A percentile compares a stretch with the other conserved stretches of the same genome.
These are phyloP conservation scores for Dynastes hyllus DNA, from an alignment of 2,888 invertebrate genomes.

Conservation along the genomic window DNA sequence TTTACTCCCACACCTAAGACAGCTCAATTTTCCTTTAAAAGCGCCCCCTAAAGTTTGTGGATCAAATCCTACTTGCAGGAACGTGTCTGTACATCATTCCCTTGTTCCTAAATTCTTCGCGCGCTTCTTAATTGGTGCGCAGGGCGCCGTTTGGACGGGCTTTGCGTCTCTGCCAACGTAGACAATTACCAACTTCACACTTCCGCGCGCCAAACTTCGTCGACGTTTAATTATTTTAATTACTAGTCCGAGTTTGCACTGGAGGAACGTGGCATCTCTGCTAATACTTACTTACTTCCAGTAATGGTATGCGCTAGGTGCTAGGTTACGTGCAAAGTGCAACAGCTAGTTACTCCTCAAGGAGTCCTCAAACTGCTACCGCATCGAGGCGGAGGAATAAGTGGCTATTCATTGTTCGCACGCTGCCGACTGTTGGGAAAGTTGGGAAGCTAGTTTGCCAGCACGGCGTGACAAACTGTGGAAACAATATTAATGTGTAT, in stretches of 20 bases:
- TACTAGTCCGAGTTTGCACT: conserved; percentile 22
- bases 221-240: conserved; percentile 45
- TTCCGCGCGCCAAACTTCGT: conserved; percentile 28
- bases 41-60: background rate
- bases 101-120: background rate
- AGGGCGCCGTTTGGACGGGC: conserved; percentile 1
- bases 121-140: conserved; percentile 18
- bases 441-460: conserved; percentile 14
- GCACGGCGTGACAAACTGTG: conserved; percentile 8
- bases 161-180: conserved; percentile 23
- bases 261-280: background rate
- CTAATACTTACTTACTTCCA: conserved; percentile 17
- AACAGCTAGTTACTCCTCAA: conserved; percentile 20
- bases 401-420: conserved; percentile 14
- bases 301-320: background rate
- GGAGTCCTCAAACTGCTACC: background rate
- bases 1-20: background rate
- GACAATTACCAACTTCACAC: conserved; percentile 43
- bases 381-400: background rate
- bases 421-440: background rate
- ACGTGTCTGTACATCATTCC: background rate
- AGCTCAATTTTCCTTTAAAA: background rate
- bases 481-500: conserved; percentile 36
- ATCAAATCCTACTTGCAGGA: background rate
- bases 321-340: conserved; percentile 16